These are phyloP conservation scores for Meloe dianella DNA, from an alignment of 2,888 invertebrate genomes.

Conservation along the genomic window DNA sequence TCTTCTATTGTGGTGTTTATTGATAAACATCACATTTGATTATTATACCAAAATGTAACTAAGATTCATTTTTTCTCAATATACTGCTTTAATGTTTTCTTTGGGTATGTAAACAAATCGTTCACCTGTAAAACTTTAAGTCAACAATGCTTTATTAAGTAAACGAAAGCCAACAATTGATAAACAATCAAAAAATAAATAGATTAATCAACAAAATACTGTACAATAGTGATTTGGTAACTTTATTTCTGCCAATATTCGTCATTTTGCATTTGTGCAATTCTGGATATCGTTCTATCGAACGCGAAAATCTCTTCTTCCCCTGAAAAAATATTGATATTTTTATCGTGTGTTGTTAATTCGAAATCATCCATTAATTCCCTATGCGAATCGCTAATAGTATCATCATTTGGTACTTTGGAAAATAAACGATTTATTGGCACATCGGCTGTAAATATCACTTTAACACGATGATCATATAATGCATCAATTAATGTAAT, in stretches of 20 bases:
- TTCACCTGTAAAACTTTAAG: too few species aligned
- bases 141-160: neutral
- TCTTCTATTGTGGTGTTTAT: conserved; percentile 10
- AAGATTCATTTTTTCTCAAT: conserved; percentile 27
- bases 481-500: conserved; percentile 96
- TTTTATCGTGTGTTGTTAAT: conserved; percentile 72
- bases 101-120: too few species aligned
- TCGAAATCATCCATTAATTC: conserved; percentile 95
- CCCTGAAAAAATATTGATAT: conserved; percentile 93
- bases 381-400: conserved; percentile 74
- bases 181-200: neutral
- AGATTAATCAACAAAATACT: neutral
- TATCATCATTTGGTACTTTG: conserved; percentile 58
- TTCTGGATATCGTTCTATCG: conserved; percentile 89
- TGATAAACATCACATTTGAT: too few species aligned
- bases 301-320: conserved; percentile 98
- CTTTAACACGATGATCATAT: conserved; percentile 89
- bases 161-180: neutral
- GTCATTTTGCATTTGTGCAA: conserved; percentile 94
- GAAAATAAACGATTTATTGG: conserved; percentile 79
- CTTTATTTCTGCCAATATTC: conserved; percentile 77
- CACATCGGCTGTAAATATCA: conserved; percentile 85
- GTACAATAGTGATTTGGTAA: neutral
- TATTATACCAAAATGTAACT: conserved; percentile 12
- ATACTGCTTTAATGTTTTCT: conserved; percentile 29